phyloP scores from a whole-genome alignment of 2,888 invertebrate genomes.

The Andrena minutula region DNA sequence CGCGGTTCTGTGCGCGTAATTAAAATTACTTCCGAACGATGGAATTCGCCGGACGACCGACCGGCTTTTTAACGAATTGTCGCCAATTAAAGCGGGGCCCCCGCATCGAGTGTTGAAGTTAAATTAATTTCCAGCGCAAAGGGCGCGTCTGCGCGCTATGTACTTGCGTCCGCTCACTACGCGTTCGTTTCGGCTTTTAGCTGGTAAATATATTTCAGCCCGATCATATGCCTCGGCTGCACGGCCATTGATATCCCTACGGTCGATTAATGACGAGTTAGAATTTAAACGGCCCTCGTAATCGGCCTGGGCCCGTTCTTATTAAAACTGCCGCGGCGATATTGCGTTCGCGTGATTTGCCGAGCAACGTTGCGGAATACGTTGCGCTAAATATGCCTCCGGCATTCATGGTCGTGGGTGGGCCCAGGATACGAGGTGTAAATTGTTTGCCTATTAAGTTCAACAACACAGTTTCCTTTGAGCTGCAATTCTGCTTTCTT shows the following conservation, averaged over 20 bases:
- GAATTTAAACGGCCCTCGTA: conserved; percentile 20
- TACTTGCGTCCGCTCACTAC: background rate
- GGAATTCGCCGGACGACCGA: conserved; percentile 10
- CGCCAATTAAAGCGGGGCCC: conserved; percentile 25
- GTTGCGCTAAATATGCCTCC: background rate
- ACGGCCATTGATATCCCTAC: conserved; percentile 1
- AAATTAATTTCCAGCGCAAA: conserved; percentile 32
- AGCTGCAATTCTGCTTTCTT: too few relatives aligned
- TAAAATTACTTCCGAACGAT: conserved; percentile 37
- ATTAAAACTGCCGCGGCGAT: conserved; percentile 10
- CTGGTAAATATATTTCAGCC: conserved; percentile 6
- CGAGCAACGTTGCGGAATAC: background rate
- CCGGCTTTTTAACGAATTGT: conserved; percentile 34
- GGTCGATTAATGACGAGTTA: conserved; percentile 31
- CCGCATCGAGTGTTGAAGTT: conserved; percentile 13
- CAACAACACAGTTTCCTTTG: too few relatives aligned
- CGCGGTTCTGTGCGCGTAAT: conserved; percentile 15
- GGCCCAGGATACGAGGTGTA: background rate
- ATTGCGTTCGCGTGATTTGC: background rate
- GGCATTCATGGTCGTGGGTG: background rate
- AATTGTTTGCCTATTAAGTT: background rate
- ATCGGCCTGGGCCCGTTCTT: background rate
- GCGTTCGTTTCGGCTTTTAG: conserved; percentile 19
- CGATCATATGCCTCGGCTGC: background rate
- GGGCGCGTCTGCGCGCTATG: conserved; percentile 9